Evolutionary conservation across 2,888 invertebrate genomes (phyloP).

Genomic region (Sarcophaga carnaria): DNA sequence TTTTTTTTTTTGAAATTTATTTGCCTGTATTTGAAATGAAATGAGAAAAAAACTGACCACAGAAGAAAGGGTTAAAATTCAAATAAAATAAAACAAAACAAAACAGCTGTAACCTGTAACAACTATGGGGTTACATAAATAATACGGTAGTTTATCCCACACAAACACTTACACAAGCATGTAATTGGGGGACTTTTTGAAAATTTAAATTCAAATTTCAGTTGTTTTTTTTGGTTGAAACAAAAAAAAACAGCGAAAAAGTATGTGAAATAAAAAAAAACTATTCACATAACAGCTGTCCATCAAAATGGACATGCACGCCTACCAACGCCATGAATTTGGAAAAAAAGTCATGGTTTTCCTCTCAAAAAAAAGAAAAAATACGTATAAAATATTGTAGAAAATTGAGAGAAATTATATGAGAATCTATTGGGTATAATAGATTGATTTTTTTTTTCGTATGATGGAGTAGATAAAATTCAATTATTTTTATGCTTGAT

Average conservation of each 20-base stretch:
- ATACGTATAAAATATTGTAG: neutral
- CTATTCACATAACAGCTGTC: constrained; percentile 48
- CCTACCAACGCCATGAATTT: neutral
- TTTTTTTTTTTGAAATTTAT: constrained; percentile 7
- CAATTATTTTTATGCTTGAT: constrained; percentile 63
- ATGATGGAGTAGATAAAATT: constrained; percentile 28
- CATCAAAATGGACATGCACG: neutral
- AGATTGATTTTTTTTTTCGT: neutral
- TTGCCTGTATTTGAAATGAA: constrained; percentile 8
- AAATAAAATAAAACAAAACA: constrained; percentile 47
- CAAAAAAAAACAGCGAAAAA: constrained; percentile 9
- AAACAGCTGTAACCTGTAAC: constrained; percentile 64
- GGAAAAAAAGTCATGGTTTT: neutral
- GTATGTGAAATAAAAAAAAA: constrained; percentile 4
- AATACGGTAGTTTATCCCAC: constrained; percentile 48
- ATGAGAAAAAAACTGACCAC: constrained; percentile 22
- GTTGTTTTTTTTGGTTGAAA: neutral
- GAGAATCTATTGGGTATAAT: neutral
- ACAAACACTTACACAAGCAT: constrained; percentile 3
- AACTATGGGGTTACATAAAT: constrained; percentile 58
- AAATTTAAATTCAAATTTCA: constrained; percentile 39
- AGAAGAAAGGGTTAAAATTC: constrained; percentile 60
- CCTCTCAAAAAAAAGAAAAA: constrained; percentile 12
- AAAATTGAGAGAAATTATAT: neutral
- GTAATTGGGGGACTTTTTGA: neutral